Base-by-base conservation (phyloP, 2,797 vertebrate species). In the Malurus splendens region DNA sequence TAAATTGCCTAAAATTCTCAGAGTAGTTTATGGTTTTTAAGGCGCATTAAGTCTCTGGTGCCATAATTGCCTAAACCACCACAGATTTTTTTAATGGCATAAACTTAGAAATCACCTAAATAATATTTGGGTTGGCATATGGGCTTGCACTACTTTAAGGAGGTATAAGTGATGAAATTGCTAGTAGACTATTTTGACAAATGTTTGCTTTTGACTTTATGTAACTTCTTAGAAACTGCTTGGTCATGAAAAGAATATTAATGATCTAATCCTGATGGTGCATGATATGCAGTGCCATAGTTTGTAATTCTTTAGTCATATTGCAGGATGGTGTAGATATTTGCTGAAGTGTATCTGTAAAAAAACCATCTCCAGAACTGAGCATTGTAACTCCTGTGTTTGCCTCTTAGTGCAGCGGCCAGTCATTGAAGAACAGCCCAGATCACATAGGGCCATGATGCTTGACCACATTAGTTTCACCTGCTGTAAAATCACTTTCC, bases 11-110 rank as follows among this genome's bases (percentile, higher is more conserved):
- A 44, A 90, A 76, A 79, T 70, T 10, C 56, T 64, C 3, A 28
- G 22, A 87, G 45, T 11, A 59, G 18, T 32, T 2, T 23, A 60
- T 18, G 30, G 41, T 70, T 92, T 92, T 93, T 70, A 88, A 91
- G 44, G 27, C 30, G 79, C 41, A 80, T 84, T 85, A 74, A 62
- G 17, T 60, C 18, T 89, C 47, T 67, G 33, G 33, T 87, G 20
- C 41, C 48, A 39, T 90, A 62, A 79, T 41, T 7, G 5, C 38
- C 16, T 73, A 76, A 88, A 70, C 12, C 8, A 39, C 12, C 14
- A 42, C 52, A 76, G 38, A 62, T 76, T 87, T 90, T 87, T 79
- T 41, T 62, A 78, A 75, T 66, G 9, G 9, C 30, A 59, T 55
- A 72, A 82, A 57, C 27, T 62, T 86, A 45, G 25, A 70, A 71